These are phyloP conservation scores for Saccostrea cuccullata DNA, from an alignment of 1,140 invertebrate genomes.

Conservation along the genomic window DNA sequence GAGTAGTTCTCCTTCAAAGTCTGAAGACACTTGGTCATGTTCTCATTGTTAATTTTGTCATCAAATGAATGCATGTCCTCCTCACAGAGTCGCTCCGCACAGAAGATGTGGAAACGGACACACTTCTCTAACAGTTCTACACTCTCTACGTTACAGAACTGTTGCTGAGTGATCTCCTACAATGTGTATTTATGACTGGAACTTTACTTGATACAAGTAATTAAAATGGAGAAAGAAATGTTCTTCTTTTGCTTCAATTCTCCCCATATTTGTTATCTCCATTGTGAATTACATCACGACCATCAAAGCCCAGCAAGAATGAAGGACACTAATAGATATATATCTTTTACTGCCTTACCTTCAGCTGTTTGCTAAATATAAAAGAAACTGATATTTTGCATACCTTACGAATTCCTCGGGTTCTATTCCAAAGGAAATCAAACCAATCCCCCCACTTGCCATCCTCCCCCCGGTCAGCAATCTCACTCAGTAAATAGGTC, in stretches of 20 bases:
- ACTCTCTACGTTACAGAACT: slow-evolving; percentile 88
- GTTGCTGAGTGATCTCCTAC: slow-evolving; percentile 96
- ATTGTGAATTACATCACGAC: too few relatives aligned
- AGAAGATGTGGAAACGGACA: slow-evolving; percentile 97
- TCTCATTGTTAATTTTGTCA: slow-evolving; percentile 97
- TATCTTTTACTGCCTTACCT: background rate
- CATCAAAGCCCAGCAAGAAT: too few relatives aligned
- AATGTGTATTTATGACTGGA: background rate
- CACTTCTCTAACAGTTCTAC: slow-evolving; percentile 95
- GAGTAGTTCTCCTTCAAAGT: slow-evolving; percentile 95
- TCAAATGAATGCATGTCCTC: slow-evolving; percentile 93
- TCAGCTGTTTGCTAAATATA: background rate
- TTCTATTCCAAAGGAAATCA: slow-evolving; percentile 80
- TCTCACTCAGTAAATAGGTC: slow-evolving; percentile 89
- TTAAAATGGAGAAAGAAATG: background rate
- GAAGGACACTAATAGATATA: too few relatives aligned
- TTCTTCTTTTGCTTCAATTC: too few relatives aligned
- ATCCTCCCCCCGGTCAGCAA: slow-evolving; percentile 83
- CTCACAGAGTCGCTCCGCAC: slow-evolving; percentile 91
- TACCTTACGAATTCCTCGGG: slow-evolving; percentile 91
- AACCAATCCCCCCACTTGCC: slow-evolving; percentile 80
- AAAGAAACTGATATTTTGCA: too few relatives aligned
- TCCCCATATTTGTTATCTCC: too few relatives aligned
- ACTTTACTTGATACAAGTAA: background rate
- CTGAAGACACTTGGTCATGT: slow-evolving; percentile 97